Evolutionary conservation across 2,888 invertebrate genomes (phyloP).

Genomic region (Drosophila anomelani): DNA sequence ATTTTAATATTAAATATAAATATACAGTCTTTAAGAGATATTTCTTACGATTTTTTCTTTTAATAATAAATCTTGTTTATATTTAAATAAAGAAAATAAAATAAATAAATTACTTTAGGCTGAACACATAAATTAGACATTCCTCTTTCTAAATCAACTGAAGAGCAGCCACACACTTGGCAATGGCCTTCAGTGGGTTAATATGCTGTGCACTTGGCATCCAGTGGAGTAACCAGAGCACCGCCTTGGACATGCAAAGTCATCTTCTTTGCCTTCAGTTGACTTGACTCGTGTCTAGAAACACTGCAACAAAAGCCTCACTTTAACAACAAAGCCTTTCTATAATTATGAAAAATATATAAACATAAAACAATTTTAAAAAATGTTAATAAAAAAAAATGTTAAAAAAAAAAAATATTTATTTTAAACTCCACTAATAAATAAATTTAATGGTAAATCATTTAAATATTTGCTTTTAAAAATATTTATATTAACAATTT

Average conservation of each 20-base stretch:
- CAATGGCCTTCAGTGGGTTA: slow-evolving; percentile 55
- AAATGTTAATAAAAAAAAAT: too few relatives aligned
- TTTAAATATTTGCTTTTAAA: neutral
- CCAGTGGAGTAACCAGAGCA: slow-evolving; percentile 63
- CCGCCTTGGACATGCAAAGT: slow-evolving; percentile 66
- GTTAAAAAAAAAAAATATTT: too few relatives aligned
- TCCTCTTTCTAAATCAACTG: slow-evolving; percentile 1
- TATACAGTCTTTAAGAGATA: neutral
- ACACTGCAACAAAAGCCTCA: neutral
- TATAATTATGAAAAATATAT: too few relatives aligned
- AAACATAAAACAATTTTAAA: too few relatives aligned
- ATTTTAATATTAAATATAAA: neutral
- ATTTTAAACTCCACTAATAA: too few relatives aligned
- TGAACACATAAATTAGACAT: slow-evolving; percentile 1
- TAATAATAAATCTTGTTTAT: too few relatives aligned
- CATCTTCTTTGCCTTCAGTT: slow-evolving; percentile 25
- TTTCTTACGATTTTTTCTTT: neutral
- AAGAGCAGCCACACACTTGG: neutral
- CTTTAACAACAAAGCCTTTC: too few relatives aligned
- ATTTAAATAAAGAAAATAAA: too few relatives aligned
- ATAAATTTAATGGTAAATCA: fast-evolving
- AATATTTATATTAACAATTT: neutral
- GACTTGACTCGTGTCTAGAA: slow-evolving; percentile 20
- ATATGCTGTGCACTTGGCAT: slow-evolving; percentile 65
- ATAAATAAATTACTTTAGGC: too few relatives aligned